Percentiles rank a stretch among this genome's conserved stretches.
Conservation (phyloP, 2,888 invertebrate genomes). For the Sericinus montela region DNA sequence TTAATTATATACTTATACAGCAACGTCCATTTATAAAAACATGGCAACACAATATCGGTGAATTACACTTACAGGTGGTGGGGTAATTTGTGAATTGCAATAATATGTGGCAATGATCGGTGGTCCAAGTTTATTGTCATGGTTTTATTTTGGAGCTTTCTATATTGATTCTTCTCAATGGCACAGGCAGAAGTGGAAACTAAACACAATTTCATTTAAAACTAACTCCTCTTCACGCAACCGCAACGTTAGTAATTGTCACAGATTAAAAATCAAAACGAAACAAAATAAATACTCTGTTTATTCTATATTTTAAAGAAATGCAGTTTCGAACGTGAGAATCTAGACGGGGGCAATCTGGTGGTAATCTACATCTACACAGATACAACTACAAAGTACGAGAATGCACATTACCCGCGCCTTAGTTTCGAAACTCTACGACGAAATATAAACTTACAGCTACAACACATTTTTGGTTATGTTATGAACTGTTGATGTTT, state of each 20-base stretch:
- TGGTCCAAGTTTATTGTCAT: slow-evolving; percentile 16
- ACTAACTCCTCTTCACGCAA: not conserved
- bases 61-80: not conserved
- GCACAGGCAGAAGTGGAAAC: not conserved
- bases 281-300: slow-evolving; percentile 2
- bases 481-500: not conserved
- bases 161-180: not conserved
- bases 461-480: not conserved
- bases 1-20: too few species aligned
- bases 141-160: not conserved
- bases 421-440: not conserved
- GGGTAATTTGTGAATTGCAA: slow-evolving; percentile 4
- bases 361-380: not conserved
- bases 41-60: not conserved
- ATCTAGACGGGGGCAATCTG: not conserved
- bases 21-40: not conserved
- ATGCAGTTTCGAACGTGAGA: not conserved
- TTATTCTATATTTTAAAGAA: not conserved
- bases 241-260: not conserved
- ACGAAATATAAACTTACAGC: not conserved
- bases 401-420: not conserved
- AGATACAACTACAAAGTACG: not conserved
- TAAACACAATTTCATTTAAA: not conserved
- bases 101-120: slow-evolving; percentile 14
- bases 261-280: slow-evolving; percentile 2